Evolutionary conservation across 1,140 invertebrate genomes (phyloP).

Genomic region (Mizuhopecten yessoensis): DNA sequence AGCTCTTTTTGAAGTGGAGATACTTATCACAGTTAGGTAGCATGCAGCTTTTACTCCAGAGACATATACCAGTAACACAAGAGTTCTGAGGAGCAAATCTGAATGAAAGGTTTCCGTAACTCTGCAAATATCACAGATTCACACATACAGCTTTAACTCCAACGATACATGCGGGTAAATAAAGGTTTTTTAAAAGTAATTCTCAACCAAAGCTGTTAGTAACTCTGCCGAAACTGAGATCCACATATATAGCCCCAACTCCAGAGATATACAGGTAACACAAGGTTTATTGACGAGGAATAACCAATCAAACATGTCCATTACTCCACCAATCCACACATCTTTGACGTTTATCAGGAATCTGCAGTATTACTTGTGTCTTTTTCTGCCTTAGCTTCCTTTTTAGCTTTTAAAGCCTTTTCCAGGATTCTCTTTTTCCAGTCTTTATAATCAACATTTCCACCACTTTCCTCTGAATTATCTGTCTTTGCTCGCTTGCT

Average conservation of each 20-base stretch:
- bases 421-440: constrained; percentile 67
- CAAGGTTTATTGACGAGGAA: not conserved
- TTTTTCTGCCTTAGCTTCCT: not conserved
- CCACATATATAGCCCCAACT: not conserved
- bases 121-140: too few relatives aligned
- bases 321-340: not conserved
- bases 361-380: not conserved
- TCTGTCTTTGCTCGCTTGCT: constrained; percentile 45
- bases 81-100: too few relatives aligned
- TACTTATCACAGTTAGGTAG: too few relatives aligned
- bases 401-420: constrained; percentile 54
- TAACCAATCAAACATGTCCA: not conserved
- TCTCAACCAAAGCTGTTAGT: too few relatives aligned
- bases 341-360: not conserved
- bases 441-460: constrained; percentile 63
- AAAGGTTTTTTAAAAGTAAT: too few relatives aligned
- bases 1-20: not conserved
- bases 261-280: not conserved
- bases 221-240: too few relatives aligned
- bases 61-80: too few relatives aligned
- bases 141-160: too few relatives aligned
- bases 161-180: too few relatives aligned
- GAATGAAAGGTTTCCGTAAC: too few relatives aligned
- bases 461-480: constrained; percentile 55
- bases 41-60: too few relatives aligned